Conservation (phyloP, 1,140 invertebrate species). For the Hermetia illucens region DNA sequence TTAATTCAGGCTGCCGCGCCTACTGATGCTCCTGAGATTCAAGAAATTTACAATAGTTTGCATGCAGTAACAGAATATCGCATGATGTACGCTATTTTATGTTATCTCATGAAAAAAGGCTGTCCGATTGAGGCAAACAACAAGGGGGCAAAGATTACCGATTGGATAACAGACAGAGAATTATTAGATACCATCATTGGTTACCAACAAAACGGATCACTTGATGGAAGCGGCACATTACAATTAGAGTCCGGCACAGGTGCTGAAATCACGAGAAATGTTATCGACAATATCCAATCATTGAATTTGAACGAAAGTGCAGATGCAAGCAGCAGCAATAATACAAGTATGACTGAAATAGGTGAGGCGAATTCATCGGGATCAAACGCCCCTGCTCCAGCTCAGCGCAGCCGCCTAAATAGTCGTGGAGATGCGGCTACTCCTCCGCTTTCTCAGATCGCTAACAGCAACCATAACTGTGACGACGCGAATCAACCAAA, state of each 20-base stretch:
- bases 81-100: constrained; percentile 48
- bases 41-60: constrained; percentile 31
- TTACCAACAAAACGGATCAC: constrained; percentile 10
- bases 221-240: neutral
- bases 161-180: constrained; percentile 27
- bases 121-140: constrained; percentile 50
- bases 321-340: neutral
- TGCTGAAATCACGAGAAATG: neutral
- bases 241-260: neutral
- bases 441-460: too few species aligned
- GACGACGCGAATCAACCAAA: too few species aligned
- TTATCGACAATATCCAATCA: constrained; percentile 4
- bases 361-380: neutral
- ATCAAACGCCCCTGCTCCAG: neutral
- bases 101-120: constrained; percentile 52
- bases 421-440: too few species aligned
- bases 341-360: too few species aligned
- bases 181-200: constrained; percentile 23
- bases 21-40: constrained; percentile 31
- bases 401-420: too few species aligned
- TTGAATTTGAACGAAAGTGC: constrained; percentile 5
- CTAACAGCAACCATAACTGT: too few species aligned
- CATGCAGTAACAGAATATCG: constrained; percentile 30
- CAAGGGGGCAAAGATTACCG: constrained; percentile 27
- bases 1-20: constrained; percentile 30